These are phyloP conservation scores for Scaptomyza graminum DNA, from an alignment of 1,140 invertebrate genomes.

Conservation along the genomic window DNA sequence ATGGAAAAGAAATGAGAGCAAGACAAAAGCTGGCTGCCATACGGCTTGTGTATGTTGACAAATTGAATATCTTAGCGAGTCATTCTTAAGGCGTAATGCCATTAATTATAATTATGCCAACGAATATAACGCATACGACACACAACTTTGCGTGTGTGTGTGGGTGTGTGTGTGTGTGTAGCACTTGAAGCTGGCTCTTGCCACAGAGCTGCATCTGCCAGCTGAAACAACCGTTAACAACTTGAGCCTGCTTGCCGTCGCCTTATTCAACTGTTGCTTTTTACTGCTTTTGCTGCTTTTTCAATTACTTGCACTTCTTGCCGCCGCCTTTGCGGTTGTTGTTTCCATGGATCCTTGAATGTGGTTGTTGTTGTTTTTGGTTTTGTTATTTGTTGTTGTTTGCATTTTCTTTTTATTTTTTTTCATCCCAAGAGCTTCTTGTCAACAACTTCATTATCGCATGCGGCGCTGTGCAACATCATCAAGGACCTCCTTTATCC, in stretches of 20 bases:
- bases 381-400: conserved; percentile 42
- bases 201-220: conserved; percentile 29
- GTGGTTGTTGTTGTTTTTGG: conserved; percentile 38
- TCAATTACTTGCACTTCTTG: conserved; percentile 69
- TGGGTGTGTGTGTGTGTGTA: background rate
- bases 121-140: conserved; percentile 62
- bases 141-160: conserved; percentile 24
- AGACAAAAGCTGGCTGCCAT: too few relatives aligned
- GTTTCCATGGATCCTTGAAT: background rate
- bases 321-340: background rate
- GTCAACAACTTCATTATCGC: conserved; percentile 80
- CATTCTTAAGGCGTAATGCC: conserved; percentile 54
- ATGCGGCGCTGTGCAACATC: conserved; percentile 68
- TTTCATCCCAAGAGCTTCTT: conserved; percentile 70
- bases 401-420: conserved; percentile 63
- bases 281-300: conserved; percentile 50
- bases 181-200: conserved; percentile 29
- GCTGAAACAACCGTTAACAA: conserved; percentile 30
- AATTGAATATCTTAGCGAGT: conserved; percentile 62
- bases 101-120: conserved; percentile 66
- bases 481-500: conserved; percentile 7
- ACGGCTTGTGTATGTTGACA: conserved; percentile 40
- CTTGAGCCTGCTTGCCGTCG: conserved; percentile 24
- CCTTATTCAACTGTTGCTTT: conserved; percentile 16
- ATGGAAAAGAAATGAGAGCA: too few relatives aligned